These are phyloP conservation scores for Byasa hedistus DNA, from an alignment of 2,888 invertebrate genomes.

Conservation along the genomic window DNA sequence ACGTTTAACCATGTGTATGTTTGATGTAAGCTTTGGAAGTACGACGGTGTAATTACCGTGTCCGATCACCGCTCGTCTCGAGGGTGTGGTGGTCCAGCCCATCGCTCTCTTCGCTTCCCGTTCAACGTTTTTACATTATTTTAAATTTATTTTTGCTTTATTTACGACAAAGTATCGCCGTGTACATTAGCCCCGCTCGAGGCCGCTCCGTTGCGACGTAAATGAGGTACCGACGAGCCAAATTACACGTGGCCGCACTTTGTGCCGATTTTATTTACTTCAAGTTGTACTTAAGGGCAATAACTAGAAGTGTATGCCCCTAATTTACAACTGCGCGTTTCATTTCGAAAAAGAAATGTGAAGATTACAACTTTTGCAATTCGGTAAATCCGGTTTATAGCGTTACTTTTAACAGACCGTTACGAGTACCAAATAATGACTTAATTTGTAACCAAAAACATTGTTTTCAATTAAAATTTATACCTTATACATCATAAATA, in stretches of 20 bases:
- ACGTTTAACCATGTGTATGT: slow-evolving; percentile 31
- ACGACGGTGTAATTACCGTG: slow-evolving; percentile 72
- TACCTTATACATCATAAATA: too few relatives aligned
- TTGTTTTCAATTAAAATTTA: too few relatives aligned
- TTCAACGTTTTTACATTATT: slow-evolving; percentile 70
- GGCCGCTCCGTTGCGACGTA: slow-evolving; percentile 61
- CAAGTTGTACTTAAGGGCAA: slow-evolving; percentile 78
- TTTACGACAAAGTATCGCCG: slow-evolving; percentile 62
- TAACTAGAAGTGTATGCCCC: slow-evolving; percentile 69
- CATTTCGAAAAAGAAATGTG: slow-evolving; percentile 46
- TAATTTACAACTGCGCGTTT: slow-evolving; percentile 65
- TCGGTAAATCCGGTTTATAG: slow-evolving; percentile 42
- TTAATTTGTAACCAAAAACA: slow-evolving; percentile 6
- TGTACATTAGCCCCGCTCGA: slow-evolving; percentile 65
- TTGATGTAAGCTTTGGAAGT: slow-evolving; percentile 56
- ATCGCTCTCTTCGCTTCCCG: slow-evolving; percentile 65
- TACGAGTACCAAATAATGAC: background rate
- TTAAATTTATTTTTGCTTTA: slow-evolving; percentile 70
- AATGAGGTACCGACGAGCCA: slow-evolving; percentile 74
- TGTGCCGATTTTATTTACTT: slow-evolving; percentile 74
- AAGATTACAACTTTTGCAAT: slow-evolving; percentile 56
- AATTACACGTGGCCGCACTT: slow-evolving; percentile 70
- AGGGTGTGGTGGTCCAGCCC: slow-evolving; percentile 68
- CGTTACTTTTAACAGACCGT: background rate
- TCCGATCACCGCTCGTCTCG: slow-evolving; percentile 58